These are phyloP conservation scores for Ctenodactylus gundi DNA, from an alignment of 2,113 vertebrate species.

Conservation along the genomic window DNA sequence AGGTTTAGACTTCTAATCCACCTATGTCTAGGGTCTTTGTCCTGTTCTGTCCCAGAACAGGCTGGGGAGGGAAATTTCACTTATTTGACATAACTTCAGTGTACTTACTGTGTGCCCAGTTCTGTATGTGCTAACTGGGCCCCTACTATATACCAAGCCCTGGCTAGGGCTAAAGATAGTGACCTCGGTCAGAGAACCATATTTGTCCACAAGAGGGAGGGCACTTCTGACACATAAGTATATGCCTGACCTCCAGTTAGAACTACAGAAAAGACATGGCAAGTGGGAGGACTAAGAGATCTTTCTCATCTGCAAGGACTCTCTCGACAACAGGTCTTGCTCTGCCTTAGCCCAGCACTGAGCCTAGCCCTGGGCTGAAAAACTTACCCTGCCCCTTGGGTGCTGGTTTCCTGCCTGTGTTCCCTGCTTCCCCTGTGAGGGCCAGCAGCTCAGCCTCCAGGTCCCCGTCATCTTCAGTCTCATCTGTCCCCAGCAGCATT, in stretches of 20 bases:
- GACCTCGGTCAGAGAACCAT: not conserved
- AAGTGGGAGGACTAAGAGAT: not conserved
- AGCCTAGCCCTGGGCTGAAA: not conserved
- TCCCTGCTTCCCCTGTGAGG: slow-evolving; percentile 86
- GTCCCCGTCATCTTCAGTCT: slow-evolving; percentile 88
- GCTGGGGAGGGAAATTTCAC: not conserved
- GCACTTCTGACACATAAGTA: not conserved
- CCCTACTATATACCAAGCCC: not conserved
- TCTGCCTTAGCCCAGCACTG: not conserved
- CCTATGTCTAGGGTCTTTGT: not conserved
- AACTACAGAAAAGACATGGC: not conserved
- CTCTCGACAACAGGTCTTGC: not conserved
- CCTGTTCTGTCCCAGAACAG: not conserved
- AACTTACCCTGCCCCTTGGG: slow-evolving; percentile 88
- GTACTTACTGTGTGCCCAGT: not conserved
- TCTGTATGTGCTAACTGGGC: not conserved
- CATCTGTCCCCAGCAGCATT: slow-evolving; percentile 84
- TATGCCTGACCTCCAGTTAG: not conserved
- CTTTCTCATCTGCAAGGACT: not conserved
- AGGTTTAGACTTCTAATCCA: not conserved
- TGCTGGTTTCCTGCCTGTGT: slow-evolving; percentile 79
- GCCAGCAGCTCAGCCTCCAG: slow-evolving; percentile 95
- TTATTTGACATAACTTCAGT: not conserved
- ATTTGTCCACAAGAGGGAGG: not conserved
- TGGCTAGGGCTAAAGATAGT: not conserved